Evolutionary conservation across 1,140 invertebrate genomes (phyloP), one percentile per base, ranked within the genome.

Genomic region (Drosophila asahinai): DNA sequence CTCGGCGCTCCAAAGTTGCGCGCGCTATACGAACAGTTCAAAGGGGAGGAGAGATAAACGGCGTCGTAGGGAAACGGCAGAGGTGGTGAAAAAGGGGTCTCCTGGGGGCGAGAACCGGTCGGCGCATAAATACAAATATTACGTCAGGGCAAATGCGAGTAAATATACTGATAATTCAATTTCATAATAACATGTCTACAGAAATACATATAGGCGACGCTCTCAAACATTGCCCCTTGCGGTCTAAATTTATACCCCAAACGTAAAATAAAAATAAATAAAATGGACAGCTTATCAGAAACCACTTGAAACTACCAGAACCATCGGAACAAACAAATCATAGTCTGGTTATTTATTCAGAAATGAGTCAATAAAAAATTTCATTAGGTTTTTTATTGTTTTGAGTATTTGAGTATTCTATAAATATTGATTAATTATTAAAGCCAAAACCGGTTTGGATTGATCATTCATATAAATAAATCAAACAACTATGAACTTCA

Each of bases 221-320:
- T 45, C 36, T n/a, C 19, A 67, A 68, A 54, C 49, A 67, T 54
- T 36, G 40, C 2, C 54, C 22, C 63, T 22, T 67, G 63, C 12
- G 63, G 49, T 71, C 67, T 55, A 55, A 55, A 55, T 71, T 48
- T 55, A 40, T 68, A 68, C 40, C 19, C 12, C 12, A 66, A 54
- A 12, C 30, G n/a, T 12, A 40, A 48, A 8, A 17, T 5, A 17
- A 45, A 36, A 66, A 45, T 27, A 22, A 11, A 36, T 19, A 51
- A 51, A 30, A 17, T 6, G 25, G 3, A 12, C 0, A 22, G 27
- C 25, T 51, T 64, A 42, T 42, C n/a, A 30, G 14, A 58, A 42
- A 19, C 22, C 12, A 40, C 33, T 59, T 58, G n/a, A 59, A 64
- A 22, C 12, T 30, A 30, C 51, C 22, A 64, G 51, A 64, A 59